Evolutionary conservation across 2,113 vertebrate species (phyloP).

Genomic region (Misgurnus mizolepis): DNA sequence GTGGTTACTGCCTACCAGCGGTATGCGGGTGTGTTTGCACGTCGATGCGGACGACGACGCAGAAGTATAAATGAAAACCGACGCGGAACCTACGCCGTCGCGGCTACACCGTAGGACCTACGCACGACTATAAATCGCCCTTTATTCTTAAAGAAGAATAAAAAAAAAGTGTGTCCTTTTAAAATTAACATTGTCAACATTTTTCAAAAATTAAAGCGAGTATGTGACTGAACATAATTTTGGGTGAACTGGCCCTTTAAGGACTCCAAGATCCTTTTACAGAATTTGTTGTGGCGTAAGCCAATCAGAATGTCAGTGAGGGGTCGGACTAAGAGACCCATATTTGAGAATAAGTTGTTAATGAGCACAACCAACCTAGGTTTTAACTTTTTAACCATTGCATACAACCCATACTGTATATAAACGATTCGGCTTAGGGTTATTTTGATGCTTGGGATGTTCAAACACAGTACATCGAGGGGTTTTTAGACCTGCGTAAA

Average conservation of each 20-base stretch:
- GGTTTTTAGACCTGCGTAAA: no score
- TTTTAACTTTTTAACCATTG: constrained; percentile 1
- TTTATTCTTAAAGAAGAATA: no score
- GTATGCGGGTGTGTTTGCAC: no score
- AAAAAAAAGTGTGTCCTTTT: no score
- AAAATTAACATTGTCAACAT: no score
- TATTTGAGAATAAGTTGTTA: neutral
- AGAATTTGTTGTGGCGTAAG: neutral
- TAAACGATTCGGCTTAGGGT: neutral
- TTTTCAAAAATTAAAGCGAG: neutral
- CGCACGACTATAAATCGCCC: no score
- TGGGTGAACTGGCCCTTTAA: neutral
- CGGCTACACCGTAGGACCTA: no score
- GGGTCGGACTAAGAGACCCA: neutral
- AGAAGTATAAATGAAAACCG: no score
- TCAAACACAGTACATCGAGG: neutral
- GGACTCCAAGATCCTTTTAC: no score
- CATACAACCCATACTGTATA: constrained; percentile 15
- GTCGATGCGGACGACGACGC: no score
- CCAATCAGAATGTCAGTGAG: neutral
- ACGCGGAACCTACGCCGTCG: no score
- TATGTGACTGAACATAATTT: neutral
- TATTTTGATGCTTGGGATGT: neutral
- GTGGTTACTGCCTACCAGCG: no score
- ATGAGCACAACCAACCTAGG: constrained; percentile 16